Evolutionary conservation across 2,113 vertebrate genomes (phyloP), one percentile per base, ranked within the genome.

Genomic region (Onychostruthus taczanowskii): DNA sequence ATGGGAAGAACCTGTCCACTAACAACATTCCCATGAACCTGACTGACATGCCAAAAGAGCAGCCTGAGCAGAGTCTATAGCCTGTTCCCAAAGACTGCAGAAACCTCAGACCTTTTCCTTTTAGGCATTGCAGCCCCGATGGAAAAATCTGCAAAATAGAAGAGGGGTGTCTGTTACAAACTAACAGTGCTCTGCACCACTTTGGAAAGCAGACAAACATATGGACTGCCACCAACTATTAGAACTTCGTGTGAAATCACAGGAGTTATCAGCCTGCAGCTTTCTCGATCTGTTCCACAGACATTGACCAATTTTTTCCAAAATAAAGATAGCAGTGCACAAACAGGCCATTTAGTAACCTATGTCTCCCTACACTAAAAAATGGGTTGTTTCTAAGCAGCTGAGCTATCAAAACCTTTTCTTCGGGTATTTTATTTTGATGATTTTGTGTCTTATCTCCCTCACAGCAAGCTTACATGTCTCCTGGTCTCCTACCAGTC

Each of bases 1-100:
- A 79, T 77, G 93, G 93, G 89, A 95, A 94, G 93, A 95, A 94
- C 93, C 94, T 95, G 89, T 77, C 39, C 70, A n/a, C 84, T 66
- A 69, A 73, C 35, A 85, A 83, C 59, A 85, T 93, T 91, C 87
- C 87, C 87, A 88, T 83, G 72, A 91, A 70, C 67, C 78, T 80
- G 78, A 91, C 31, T 94, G 92, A 90, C 58, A 66, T 39, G 74
- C 58, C 58, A 49, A n/a, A 91, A 76, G 37, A 89, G 11, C 33
- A 76, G 31, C 33, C 26, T 53, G n/a, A 62, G 21, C 16, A 44
- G 23, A 66, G 46, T 31, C 74, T 69, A 67, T 10, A 87, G 49
- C 26, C 66, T 43, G 41, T 33, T 87, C 46, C 62, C 41, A 79
- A 37, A 18, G 33, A 47, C 46, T 83, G 21, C n/a, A 83, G 31